A percentile compares a stretch with the other conserved stretches of the same genome.
Conservation (phyloP, 2,113 vertebrate genomes). For the Barbus barbus region DNA sequence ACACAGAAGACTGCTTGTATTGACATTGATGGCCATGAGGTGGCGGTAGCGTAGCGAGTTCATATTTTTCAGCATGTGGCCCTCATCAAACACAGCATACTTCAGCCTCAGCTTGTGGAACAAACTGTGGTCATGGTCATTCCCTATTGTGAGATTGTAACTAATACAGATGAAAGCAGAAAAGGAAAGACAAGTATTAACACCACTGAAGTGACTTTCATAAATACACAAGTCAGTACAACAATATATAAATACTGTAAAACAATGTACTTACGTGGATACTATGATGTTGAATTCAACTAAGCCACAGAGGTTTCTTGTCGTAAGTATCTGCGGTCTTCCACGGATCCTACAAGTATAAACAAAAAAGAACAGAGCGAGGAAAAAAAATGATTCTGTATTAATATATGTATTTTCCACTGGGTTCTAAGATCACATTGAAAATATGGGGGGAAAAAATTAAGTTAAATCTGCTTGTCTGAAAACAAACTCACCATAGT, state of each 20-base stretch:
- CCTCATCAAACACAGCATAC: slow-evolving; percentile 96
- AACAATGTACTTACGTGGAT: slow-evolving; percentile 85
- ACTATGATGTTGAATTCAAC: slow-evolving; percentile 89
- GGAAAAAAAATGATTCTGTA: no score
- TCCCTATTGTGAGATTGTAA: slow-evolving; percentile 90
- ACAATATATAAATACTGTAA: not conserved
- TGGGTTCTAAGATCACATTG: not conserved
- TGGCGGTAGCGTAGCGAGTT: slow-evolving; percentile 90
- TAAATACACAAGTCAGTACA: not conserved
- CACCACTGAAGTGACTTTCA: not conserved
- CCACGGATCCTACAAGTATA: slow-evolving; percentile 80
- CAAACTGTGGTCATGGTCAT: slow-evolving; percentile 84
- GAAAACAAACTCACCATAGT: slow-evolving; percentile 82
- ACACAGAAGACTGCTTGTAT: slow-evolving; percentile 57
- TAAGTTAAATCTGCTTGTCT: no score
- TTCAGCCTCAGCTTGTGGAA: slow-evolving; percentile 86
- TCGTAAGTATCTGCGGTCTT: slow-evolving; percentile 88
- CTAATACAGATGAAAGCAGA: slow-evolving; percentile 65
- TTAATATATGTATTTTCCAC: not conserved
- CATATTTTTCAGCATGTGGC: slow-evolving; percentile 99
- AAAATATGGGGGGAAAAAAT: no score
- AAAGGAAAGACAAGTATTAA: not conserved
- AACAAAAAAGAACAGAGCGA: not conserved
- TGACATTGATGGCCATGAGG: slow-evolving; percentile 95
- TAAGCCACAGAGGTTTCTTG: slow-evolving; percentile 78